Evolutionary conservation across 35 echinoderm and acorn worm genomes (phyloP), one percentile per base, ranked within the genome.

Genomic region (Diadema setosum): DNA sequence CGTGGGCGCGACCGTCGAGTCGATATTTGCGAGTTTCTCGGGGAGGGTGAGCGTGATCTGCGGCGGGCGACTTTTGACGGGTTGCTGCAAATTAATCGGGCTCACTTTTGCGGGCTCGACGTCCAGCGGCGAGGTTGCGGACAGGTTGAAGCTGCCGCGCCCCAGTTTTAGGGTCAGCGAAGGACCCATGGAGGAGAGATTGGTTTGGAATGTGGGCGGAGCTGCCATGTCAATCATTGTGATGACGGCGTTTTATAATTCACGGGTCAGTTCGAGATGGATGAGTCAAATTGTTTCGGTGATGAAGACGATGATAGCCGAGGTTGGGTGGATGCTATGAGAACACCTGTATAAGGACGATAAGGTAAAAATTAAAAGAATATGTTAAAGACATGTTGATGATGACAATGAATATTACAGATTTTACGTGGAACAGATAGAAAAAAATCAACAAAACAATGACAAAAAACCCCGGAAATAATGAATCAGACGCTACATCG

Each of bases 211-310:
- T 26, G 63, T 67, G 63, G 63, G 63, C 26, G 63, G 63, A n/a
- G 63, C 63, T 67, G 63, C 63, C 63, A 67, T 67, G 63, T 67
- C 63, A 67, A 67, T 67, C 63, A 67, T 67, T 67, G 63, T 67
- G 63, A 67, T 67, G 37, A 67, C 3, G 26, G 63, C 11, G 30
- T n/a, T n/a, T n/a, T 29, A 33, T 26, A 67, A 26, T 26, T 67
- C 63, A 33, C 63, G 24, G 63, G 63, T 67, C 63, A 67, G 25
- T 26, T 15, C 27, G 17, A 67, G 29, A 33, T 8, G 9, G 63
- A 67, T 32, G 11, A 34, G 63, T 67, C 63, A 11, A 16, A 67
- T 67, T 67, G 63, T 67, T 67, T 34, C 63, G 63, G 63, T 67
- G 23, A 8, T 29, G 63, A 34, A 3, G 63, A 67, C 37, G 63